A percentile compares a stretch with the other conserved stretches of the same genome.
phyloP scores from a whole-genome alignment of 2,888 invertebrate genomes.

The Drosophila vallismaia region DNA sequence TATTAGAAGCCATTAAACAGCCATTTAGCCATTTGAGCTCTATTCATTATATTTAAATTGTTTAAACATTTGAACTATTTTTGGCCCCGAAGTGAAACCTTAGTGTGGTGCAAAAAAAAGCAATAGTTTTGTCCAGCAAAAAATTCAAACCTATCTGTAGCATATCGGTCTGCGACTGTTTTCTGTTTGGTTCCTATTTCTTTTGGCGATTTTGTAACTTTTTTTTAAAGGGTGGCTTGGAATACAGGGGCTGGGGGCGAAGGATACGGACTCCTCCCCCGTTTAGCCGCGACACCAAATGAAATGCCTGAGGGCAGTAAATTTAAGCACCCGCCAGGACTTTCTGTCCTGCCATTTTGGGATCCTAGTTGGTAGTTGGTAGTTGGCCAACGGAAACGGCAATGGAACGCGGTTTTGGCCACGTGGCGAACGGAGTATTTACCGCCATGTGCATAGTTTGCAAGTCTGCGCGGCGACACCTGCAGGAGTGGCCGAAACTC shows the following conservation, averaged over 20 bases:
- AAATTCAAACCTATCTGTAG: slow-evolving; percentile 7
- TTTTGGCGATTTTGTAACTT: background rate
- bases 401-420: slow-evolving; percentile 49
- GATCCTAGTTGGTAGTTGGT: slow-evolving; percentile 5
- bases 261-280: slow-evolving; percentile 37
- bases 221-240: background rate
- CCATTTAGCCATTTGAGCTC: too few relatives aligned
- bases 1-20: background rate
- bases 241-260: slow-evolving; percentile 7
- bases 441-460: slow-evolving; percentile 79
- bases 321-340: slow-evolving; percentile 58
- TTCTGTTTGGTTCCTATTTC: background rate
- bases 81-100: background rate
- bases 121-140: background rate
- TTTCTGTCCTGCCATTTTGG: slow-evolving; percentile 13
- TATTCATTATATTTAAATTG: background rate
- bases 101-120: background rate
- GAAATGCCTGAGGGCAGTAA: slow-evolving; percentile 77
- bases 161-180: slow-evolving; percentile 1
- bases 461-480: slow-evolving; percentile 78
- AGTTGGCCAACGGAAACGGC: slow-evolving; percentile 20
- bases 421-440: slow-evolving; percentile 72
- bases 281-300: slow-evolving; percentile 53
- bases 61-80: background rate
- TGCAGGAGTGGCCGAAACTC: slow-evolving; percentile 58